Conservation (phyloP, 2,888 invertebrate species). For the Drosophila kuntzei region DNA sequence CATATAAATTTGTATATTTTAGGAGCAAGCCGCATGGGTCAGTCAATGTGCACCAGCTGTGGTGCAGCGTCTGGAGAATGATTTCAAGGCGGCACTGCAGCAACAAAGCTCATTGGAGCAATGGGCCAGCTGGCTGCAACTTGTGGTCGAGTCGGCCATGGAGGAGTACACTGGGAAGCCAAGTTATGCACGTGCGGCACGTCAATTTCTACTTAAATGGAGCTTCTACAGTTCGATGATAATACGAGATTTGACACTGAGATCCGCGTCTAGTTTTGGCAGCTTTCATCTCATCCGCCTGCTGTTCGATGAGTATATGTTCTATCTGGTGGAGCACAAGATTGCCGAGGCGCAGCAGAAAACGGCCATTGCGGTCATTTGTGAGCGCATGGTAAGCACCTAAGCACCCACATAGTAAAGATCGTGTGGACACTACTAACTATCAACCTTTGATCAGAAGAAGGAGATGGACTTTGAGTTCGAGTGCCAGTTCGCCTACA, state of each 20-base stretch:
- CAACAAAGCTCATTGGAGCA: slow-evolving; percentile 97
- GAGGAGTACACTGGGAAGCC: slow-evolving; percentile 94
- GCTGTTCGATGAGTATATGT: slow-evolving; percentile 99
- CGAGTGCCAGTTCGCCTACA: slow-evolving; percentile 84
- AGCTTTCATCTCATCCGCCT: slow-evolving; percentile 99
- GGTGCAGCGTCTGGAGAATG: slow-evolving; percentile 94
- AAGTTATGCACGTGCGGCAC: slow-evolving; percentile 93
- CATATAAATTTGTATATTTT: no score
- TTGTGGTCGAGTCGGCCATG: slow-evolving; percentile 95
- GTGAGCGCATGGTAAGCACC: slow-evolving; percentile 85
- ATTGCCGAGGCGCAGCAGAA: slow-evolving; percentile 95
- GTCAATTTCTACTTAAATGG: slow-evolving; percentile 98
- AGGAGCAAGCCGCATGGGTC: slow-evolving; percentile 96
- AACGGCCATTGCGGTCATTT: slow-evolving; percentile 97
- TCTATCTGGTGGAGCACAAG: slow-evolving; percentile 98
- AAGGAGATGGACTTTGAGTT: slow-evolving; percentile 84
- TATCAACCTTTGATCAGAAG: slow-evolving; percentile 69
- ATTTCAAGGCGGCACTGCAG: slow-evolving; percentile 96
- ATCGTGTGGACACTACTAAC: slow-evolving; percentile 15
- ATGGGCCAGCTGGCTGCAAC: slow-evolving; percentile 99
- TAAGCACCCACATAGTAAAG: slow-evolving; percentile 20
- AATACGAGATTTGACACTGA: slow-evolving; percentile 97
- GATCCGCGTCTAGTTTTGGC: slow-evolving; percentile 99
- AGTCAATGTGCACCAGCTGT: slow-evolving; percentile 96
- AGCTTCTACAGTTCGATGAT: slow-evolving; percentile 99